These are phyloP conservation scores for Neomorphus geoffroyi DNA, from an alignment of 2,797 vertebrate genomes.

Conservation along the genomic window DNA sequence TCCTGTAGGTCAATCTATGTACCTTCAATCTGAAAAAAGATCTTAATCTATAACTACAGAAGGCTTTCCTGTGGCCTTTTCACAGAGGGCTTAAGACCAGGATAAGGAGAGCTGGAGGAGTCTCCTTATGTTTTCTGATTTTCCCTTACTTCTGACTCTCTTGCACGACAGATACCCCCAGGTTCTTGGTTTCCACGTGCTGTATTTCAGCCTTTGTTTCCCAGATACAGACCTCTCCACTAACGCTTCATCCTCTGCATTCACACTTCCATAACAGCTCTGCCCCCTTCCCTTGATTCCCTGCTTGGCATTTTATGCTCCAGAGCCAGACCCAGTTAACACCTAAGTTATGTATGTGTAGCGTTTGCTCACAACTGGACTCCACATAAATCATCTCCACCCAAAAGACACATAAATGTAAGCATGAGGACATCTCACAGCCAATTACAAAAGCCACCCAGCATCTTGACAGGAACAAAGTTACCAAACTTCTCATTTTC, in stretches of 20 bases:
- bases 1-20: not conserved
- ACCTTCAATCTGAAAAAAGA: not conserved
- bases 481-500: not conserved
- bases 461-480: not conserved
- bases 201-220: not conserved
- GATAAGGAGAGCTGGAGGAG: no score
- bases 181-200: not conserved
- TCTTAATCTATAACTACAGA: not conserved
- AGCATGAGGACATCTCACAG: not conserved
- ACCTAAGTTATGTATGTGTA: not conserved
- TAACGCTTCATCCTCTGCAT: fast-evolving
- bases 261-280: not conserved
- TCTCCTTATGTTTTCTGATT: not conserved
- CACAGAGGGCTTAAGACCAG: no score
- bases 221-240: not conserved
- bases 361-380: not conserved
- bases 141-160: not conserved
- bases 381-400: not conserved
- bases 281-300: not conserved
- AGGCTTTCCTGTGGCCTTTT: not conserved
- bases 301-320: not conserved
- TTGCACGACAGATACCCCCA: not conserved
- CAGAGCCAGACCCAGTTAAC: not conserved
- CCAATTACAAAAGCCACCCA: not conserved
- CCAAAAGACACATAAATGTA: not conserved